These are phyloP conservation scores for Mycetomoellerius zeteki DNA, from an alignment of 1,140 invertebrate genomes.

Conservation along the genomic window DNA sequence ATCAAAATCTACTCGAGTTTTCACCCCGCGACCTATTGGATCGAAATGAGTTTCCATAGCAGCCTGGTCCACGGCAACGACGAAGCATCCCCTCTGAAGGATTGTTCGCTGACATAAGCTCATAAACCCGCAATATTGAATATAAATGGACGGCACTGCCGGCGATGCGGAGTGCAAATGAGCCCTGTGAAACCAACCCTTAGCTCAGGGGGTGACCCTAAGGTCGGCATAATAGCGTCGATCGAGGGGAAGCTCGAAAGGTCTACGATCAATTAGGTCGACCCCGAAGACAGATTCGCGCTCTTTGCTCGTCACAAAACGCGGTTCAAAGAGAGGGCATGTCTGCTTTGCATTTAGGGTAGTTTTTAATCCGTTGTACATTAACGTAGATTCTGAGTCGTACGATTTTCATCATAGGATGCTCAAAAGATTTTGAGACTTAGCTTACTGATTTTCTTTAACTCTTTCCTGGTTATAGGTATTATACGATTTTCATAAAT, in stretches of 20 bases:
- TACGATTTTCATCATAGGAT: neutral
- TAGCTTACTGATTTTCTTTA: constrained; percentile 1
- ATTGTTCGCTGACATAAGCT: constrained; percentile 83
- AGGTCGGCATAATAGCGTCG: constrained; percentile 69
- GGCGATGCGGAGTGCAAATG: constrained; percentile 83
- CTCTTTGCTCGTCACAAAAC: constrained; percentile 57
- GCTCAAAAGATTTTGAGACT: neutral
- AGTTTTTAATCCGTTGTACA: constrained; percentile 43
- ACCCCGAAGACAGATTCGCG: constrained; percentile 60
- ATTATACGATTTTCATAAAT: neutral
- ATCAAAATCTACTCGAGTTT: constrained; percentile 84
- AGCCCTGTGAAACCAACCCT: constrained; percentile 76
- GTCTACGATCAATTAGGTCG: constrained; percentile 73
- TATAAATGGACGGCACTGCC: constrained; percentile 84
- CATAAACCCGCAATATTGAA: constrained; percentile 87
- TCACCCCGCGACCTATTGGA: constrained; percentile 81
- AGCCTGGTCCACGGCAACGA: constrained; percentile 76
- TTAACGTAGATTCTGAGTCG: neutral
- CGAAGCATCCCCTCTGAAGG: constrained; percentile 66
- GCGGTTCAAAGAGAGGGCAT: constrained; percentile 7
- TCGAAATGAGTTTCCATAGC: constrained; percentile 81
- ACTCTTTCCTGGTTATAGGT: constrained; percentile 28
- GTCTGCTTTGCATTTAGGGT: constrained; percentile 50
- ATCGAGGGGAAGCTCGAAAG: constrained; percentile 68
- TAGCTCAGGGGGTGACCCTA: constrained; percentile 68